Evolutionary conservation across 2,113 vertebrate species (phyloP).

Genomic region (Melanostigma gelatinosum): DNA sequence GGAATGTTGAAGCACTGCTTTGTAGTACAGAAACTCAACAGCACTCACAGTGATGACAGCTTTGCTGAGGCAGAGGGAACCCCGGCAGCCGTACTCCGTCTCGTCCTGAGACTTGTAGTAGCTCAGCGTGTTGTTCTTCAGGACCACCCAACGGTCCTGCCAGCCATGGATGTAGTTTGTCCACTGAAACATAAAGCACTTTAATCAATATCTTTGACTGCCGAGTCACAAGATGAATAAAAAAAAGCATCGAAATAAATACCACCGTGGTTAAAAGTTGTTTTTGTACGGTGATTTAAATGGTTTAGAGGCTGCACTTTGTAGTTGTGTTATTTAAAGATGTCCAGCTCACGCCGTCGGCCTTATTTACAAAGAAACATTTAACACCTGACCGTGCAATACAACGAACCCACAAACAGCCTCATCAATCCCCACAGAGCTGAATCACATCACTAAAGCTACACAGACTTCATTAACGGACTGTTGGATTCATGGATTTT

Average conservation of each 20-base stretch:
- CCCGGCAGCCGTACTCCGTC: conserved; percentile 95
- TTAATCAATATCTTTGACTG: not conserved
- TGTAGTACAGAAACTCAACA: not conserved
- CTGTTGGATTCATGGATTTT: not conserved
- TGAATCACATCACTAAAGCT: not conserved
- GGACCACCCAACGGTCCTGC: conserved; percentile 98
- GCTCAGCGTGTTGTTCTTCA: conserved; percentile 94
- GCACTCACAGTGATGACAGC: conserved; percentile 94
- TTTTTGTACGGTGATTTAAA: not conserved
- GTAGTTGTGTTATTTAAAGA: not conserved
- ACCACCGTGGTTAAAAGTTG: not conserved
- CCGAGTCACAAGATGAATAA: not conserved
- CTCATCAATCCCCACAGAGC: not conserved
- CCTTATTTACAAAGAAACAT: not conserved
- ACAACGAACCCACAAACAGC: not conserved
- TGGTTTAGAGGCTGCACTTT: not conserved
- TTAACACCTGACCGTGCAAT: not conserved
- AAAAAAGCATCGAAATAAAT: not conserved
- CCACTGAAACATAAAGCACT: conserved; percentile 85
- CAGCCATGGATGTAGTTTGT: conserved; percentile 99
- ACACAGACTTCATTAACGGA: not conserved
- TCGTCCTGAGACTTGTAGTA: conserved; percentile 99
- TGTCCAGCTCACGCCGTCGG: not conserved
- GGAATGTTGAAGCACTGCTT: not conserved
- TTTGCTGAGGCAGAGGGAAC: conserved; percentile 97